phyloP scores from a whole-genome alignment of 2,797 vertebrate species.

The Xenops minutus region DNA sequence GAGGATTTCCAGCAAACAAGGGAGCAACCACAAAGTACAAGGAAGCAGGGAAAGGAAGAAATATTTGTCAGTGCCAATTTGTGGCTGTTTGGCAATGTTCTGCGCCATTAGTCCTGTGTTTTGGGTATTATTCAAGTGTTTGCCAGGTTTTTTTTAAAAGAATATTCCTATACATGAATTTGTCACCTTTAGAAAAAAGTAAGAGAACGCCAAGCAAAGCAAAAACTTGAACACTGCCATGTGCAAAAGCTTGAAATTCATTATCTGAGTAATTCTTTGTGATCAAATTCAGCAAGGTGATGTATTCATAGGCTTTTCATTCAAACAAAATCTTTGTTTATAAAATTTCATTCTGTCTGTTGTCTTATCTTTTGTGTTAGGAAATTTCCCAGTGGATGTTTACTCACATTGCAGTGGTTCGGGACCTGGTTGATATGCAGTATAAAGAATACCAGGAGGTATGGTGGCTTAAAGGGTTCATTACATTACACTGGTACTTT shows the following conservation, averaged over 20 bases:
- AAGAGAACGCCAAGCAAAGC: not conserved
- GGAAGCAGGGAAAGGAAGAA: not conserved
- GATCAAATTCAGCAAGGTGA: not conserved
- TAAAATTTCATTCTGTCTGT: not conserved
- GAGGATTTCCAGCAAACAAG: not conserved
- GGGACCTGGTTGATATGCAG: constrained; percentile 95
- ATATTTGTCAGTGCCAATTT: not conserved
- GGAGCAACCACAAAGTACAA: not conserved
- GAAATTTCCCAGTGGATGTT: constrained; percentile 99
- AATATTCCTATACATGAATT: not conserved
- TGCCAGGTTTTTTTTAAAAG: not conserved
- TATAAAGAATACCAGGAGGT: constrained; percentile 98
- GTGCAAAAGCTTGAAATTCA: not conserved
- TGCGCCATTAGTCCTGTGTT: not conserved
- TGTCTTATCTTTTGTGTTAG: constrained; percentile 70
- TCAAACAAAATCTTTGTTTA: not conserved
- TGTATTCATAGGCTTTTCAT: not conserved
- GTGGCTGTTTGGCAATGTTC: not conserved
- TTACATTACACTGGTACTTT: not conserved
- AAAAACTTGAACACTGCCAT: not conserved
- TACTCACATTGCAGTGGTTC: constrained; percentile 95
- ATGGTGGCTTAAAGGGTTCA: constrained; percentile 6
- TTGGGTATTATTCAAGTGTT: not conserved
- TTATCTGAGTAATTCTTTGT: not conserved
- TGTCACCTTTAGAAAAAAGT: not conserved